Evolutionary conservation across 2,888 invertebrate genomes (phyloP), one percentile per base, ranked within the genome.

Genomic region (Orthosia incerta): DNA sequence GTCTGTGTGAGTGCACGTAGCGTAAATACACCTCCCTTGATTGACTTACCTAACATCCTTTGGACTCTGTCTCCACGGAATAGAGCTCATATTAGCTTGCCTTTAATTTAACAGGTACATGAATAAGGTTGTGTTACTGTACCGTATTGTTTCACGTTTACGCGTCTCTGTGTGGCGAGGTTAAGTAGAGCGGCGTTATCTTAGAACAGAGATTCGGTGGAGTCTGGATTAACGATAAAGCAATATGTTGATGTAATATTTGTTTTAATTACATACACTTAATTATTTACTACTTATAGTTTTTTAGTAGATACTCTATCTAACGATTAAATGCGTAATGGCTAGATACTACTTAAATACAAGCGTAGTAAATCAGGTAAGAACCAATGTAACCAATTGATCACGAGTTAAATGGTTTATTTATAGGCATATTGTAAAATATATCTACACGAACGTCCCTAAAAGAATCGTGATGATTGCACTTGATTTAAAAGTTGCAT

Each of bases 71-170:
- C 50, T 0, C 65, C 0, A 76, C 23, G 50, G 0, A 4, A 56
- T 90, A 93, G 86, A 87, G 92, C 89, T 64, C 57, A 86, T 76
- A 84, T 81, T 85, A 68, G 85, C 56, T 50, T 73, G 74, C 71
- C 65, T 80, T 82, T 79, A 86, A 83, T 83, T 76, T 74, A 76
- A 82, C 76, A 87, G 83, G 87, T 90, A 92, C 90, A 92, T 86
- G 87, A 87, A 88, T 93, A 94, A 91, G 91, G 90, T 93, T 93
- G 95, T 93, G 89, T 92, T 91, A 91, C 93, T 95, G 93, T 95
- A 95, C 95, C 95, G 96, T 96, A 96, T 96, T 96, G 96, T 96
- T 96, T 95, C 95, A 95, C 94, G 95, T 95, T 95, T 95, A 95
- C 94, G 94, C 94, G 93, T 93, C 93, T 95, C 93, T 95, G 95